Evolutionary conservation across 2,888 invertebrate species (phyloP), one percentile per base, ranked within the genome.

Genomic region (Pheosia tremula): DNA sequence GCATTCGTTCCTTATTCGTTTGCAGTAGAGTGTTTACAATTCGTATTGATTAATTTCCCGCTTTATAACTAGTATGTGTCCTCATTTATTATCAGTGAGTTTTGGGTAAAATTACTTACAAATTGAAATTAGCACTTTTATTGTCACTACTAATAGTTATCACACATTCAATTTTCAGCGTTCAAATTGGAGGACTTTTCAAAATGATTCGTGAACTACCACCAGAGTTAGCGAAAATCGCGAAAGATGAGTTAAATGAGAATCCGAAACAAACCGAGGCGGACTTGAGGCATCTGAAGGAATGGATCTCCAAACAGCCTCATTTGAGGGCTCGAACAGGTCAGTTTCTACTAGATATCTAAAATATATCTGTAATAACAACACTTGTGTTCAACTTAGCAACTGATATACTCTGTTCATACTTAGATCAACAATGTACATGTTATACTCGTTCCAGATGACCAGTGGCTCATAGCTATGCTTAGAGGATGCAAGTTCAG

Each of bases 401-500:
- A 24, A 24, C 24, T 24, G 24, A 24, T 24, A 24, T 0, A 24
- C 24, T 24, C 24, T 24, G 24, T 24, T 24, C 24, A 24, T 2
- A 24, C 24, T 2, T 24, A 24, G 24, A 24, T 24, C 24, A 24
- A 24, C 24, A 24, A 24, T 24, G 24, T 24, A 24, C 24, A 24
- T 24, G 24, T 24, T 9, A 38, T 59, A 56, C 36, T 0, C 5
- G 57, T 87, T 87, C 56, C 84, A 94, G 95, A 95, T 82, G 94
- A 95, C 57, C 94, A 95, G 75, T 94, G 94, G 91, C 81, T 95
- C 0, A 78, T 94, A 45, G 88, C 91, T 0, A 89, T 95, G 69
- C 82, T 95, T 2, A 87, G 95, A 68, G 94, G 94, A 2, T 94
- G 94, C 77, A 95, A 95, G 77, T 95, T 94, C 79, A 95, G 94